Base-by-base conservation (phyloP, 1,140 invertebrate genomes). In the Nymphalis io region DNA sequence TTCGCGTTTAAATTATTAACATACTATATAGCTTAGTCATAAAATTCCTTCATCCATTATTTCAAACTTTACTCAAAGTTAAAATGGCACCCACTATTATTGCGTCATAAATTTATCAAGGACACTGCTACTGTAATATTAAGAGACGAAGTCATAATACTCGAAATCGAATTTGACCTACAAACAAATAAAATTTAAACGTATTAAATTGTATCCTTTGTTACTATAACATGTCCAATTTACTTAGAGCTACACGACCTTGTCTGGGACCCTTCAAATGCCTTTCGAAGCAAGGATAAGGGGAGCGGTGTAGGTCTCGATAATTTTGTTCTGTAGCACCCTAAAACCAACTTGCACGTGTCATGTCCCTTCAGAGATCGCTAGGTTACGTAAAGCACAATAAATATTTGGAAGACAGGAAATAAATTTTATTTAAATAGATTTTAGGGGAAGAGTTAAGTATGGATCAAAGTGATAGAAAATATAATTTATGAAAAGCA, bases 331-430 rank as follows among this genome's bases (percentile, higher is more conserved):
- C 2, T 68, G 15, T 40, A 15, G 55, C 62, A 78, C 83, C 84
- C 79, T 58, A 70, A 57, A 68, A 58, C 42, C 33, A 55, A 27
- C 58, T 73, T 65, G 62, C 85, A 90, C 88, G 85, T 86, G 85
- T 80, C 82, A 72, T 59, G 60, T 44, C 85, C 84, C 87, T 86
- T 84, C 72, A 77, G 68, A 70, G 16, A 20, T 78, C 46, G 18
- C 68, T 72, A 76, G 71, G 75, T 82, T 80, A 68, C 60, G 62
- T 70, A 74, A 66, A 77, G 79, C 73, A 78, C 73, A 78, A 87
- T 86, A 87, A 86, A 87, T 87, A 86, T 89, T 89, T 85, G 81
- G 80, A 82, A 75, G 78, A 85, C 74, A 79, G 70, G 60, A 78
- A 77, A 83, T 71, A 76, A 77, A 78, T 81, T 83, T 76, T 67